phyloP scores from a whole-genome alignment of 1,140 invertebrate species.

The Saccostrea cuccullata region DNA sequence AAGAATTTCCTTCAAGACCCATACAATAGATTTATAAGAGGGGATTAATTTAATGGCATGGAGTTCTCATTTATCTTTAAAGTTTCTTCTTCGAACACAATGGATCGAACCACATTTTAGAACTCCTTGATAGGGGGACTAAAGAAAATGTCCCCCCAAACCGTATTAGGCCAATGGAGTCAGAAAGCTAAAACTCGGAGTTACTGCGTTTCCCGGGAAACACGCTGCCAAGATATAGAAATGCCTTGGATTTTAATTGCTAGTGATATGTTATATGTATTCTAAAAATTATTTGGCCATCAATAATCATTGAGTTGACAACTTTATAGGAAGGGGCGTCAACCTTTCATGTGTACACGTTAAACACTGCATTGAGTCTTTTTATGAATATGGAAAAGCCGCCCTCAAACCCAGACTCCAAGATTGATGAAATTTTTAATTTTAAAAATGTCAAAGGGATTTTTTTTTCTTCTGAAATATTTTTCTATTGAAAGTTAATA shows the following conservation, averaged over 20 bases:
- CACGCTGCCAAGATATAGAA: conserved; percentile 51
- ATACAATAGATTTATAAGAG: conserved; percentile 42
- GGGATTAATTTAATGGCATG: conserved; percentile 36
- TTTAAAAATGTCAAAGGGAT: conserved; percentile 14
- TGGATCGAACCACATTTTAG: conserved; percentile 16
- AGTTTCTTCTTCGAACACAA: conserved; percentile 28
- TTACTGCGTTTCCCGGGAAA: conserved; percentile 55
- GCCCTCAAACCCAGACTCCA: not conserved
- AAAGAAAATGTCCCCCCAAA: conserved; percentile 31
- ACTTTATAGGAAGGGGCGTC: conserved; percentile 53
- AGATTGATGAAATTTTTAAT: conserved; percentile 11
- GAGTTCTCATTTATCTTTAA: conserved; percentile 38
- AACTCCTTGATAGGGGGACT: not conserved
- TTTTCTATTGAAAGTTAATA: not conserved
- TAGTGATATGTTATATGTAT: conserved; percentile 53
- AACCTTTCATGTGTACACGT: conserved; percentile 14
- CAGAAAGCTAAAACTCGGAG: conserved; percentile 49
- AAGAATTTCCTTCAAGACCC: conserved; percentile 39
- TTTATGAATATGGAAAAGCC: conserved; percentile 37
- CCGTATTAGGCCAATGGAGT: conserved; percentile 44
- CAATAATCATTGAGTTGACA: conserved; percentile 56
- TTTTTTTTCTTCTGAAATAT: not conserved
- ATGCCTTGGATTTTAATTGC: conserved; percentile 57
- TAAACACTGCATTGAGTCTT: conserved; percentile 7
- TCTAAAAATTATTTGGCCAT: conserved; percentile 52